These are phyloP conservation scores for Liparis tanakae DNA, from an alignment of 2,797 vertebrate genomes.

Conservation along the genomic window DNA sequence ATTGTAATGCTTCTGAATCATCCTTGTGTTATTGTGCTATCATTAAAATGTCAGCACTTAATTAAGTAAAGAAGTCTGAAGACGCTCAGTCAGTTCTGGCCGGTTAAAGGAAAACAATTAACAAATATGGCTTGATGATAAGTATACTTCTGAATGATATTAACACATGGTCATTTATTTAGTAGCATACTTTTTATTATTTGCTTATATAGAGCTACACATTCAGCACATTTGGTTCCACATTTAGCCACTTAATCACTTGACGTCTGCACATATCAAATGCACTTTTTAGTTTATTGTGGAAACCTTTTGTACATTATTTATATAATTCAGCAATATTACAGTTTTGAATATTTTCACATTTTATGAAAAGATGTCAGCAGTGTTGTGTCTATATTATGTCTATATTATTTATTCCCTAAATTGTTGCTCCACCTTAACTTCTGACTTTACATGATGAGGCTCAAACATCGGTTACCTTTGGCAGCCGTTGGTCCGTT, in stretches of 20 bases:
- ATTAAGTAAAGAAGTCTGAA: neutral
- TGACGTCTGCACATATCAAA: neutral
- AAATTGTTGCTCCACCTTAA: slow-evolving; percentile 25
- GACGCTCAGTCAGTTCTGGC: neutral
- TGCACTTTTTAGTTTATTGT: slow-evolving; percentile 1
- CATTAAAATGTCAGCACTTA: slow-evolving; percentile 17
- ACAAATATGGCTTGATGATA: slow-evolving; percentile 7
- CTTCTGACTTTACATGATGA: slow-evolving; percentile 46
- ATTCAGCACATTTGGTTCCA: slow-evolving; percentile 13
- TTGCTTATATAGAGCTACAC: neutral
- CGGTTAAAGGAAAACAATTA: slow-evolving; percentile 8
- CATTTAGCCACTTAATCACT: slow-evolving; percentile 7
- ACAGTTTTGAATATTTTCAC: slow-evolving; percentile 1
- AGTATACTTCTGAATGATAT: slow-evolving; percentile 11
- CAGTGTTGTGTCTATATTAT: neutral
- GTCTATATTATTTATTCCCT: slow-evolving; percentile 15
- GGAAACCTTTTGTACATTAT: neutral
- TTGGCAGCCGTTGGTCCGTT: slow-evolving; percentile 39
- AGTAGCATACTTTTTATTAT: neutral
- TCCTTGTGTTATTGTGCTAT: neutral
- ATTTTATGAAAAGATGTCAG: neutral
- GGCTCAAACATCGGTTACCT: slow-evolving; percentile 52
- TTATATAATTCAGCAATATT: neutral
- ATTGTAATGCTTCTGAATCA: slow-evolving; percentile 2
- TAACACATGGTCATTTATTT: neutral